These are phyloP conservation scores for Cylindroiulus punctatus DNA, from an alignment of 2,888 invertebrate species.

Conservation along the genomic window DNA sequence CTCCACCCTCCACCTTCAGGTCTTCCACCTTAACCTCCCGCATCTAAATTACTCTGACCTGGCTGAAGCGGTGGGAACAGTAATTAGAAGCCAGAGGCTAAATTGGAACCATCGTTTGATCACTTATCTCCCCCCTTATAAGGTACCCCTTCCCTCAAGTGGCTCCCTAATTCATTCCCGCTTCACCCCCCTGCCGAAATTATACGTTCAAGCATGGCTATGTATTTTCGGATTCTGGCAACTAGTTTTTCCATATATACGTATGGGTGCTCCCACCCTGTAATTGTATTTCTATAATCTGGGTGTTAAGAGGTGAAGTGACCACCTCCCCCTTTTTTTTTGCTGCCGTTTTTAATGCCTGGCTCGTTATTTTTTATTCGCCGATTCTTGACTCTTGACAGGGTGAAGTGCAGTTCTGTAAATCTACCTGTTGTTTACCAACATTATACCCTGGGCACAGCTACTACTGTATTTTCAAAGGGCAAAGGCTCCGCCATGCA, in stretches of 20 bases:
- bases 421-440: conserved; percentile 47
- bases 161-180: conserved; percentile 39
- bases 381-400: neutral
- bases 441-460: conserved; percentile 8
- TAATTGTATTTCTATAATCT: conserved; percentile 47
- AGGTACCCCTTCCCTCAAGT: conserved; percentile 40
- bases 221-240: conserved; percentile 14
- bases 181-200: conserved; percentile 33
- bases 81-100: conserved; percentile 47
- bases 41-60: conserved; percentile 47
- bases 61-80: conserved; percentile 47
- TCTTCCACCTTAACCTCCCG: conserved; percentile 47
- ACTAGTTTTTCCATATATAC: conserved; percentile 25
- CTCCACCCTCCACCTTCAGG: conserved; percentile 47
- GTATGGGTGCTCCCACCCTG: conserved; percentile 14
- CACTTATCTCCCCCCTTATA: conserved; percentile 43
- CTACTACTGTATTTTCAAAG: conserved; percentile 39
- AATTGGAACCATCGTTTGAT: conserved; percentile 44
- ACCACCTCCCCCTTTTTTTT: conserved; percentile 39
- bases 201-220: conserved; percentile 3
- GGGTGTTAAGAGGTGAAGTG: conserved; percentile 44
- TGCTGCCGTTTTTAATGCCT: conserved; percentile 36
- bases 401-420: conserved; percentile 38
- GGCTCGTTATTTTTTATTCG: conserved; percentile 15
- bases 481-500: neutral